These are phyloP conservation scores for Phaenicophaeus curvirostris DNA, from an alignment of 2,797 vertebrate genomes.

Conservation along the genomic window DNA sequence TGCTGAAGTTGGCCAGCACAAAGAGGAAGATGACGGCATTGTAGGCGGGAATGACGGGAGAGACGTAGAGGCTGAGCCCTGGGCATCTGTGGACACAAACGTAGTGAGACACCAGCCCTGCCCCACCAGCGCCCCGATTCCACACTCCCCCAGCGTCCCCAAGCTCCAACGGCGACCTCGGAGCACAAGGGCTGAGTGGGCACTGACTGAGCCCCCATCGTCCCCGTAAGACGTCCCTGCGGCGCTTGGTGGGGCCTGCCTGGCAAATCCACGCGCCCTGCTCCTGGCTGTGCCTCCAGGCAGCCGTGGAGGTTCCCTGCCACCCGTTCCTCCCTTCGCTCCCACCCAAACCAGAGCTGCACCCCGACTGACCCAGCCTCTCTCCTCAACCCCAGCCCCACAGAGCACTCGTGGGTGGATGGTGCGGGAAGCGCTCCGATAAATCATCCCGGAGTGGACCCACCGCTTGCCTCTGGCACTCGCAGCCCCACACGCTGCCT, in stretches of 20 bases:
- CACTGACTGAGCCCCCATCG: accelerated
- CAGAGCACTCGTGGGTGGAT: accelerated
- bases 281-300: background rate
- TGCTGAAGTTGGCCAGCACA: conserved; percentile 97
- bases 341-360: background rate
- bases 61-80: conserved; percentile 88
- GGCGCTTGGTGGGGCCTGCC: accelerated
- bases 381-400: accelerated
- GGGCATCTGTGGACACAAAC: conserved; percentile 84
- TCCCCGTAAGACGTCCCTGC: background rate
- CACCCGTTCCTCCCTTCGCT: background rate
- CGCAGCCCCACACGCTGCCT: too few species aligned
- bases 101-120: background rate
- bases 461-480: accelerated
- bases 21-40: conserved; percentile 92
- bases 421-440: accelerated
- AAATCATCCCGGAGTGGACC: background rate
- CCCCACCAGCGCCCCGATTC: accelerated
- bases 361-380: too few species aligned
- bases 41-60: conserved; percentile 89
- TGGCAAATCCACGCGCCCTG: accelerated
- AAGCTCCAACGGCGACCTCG: accelerated
- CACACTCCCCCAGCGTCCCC: accelerated
- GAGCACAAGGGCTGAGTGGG: accelerated
- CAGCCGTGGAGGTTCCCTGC: background rate